Evolutionary conservation across 2,888 invertebrate genomes (phyloP).

Genomic region (Polymixis lichenea): DNA sequence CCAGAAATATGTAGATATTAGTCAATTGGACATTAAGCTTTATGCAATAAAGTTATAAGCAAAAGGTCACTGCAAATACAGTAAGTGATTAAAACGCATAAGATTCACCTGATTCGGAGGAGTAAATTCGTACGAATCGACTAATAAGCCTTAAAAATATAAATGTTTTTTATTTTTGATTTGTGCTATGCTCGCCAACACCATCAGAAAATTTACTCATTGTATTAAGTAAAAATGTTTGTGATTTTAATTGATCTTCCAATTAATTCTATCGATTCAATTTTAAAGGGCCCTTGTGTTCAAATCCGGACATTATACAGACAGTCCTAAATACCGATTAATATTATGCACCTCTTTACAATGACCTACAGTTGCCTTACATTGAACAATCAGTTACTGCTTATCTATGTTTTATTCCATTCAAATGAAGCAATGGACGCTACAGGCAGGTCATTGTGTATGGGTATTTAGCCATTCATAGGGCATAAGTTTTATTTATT

Average conservation of each 20-base stretch:
- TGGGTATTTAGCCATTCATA: slow-evolving; percentile 37
- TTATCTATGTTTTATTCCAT: background rate
- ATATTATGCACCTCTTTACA: slow-evolving; percentile 2
- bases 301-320: slow-evolving; percentile 1
- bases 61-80: too few species aligned
- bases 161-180: background rate
- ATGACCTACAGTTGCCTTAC: background rate
- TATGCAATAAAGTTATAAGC: too few species aligned
- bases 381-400: background rate
- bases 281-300: background rate
- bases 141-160: background rate
- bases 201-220: background rate
- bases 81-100: too few species aligned
- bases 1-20: too few species aligned
- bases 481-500: slow-evolving; percentile 79
- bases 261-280: background rate
- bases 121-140: too few species aligned
- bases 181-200: background rate
- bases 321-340: slow-evolving; percentile 17
- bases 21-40: too few species aligned
- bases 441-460: slow-evolving; percentile 18
- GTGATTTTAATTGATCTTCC: background rate
- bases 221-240: background rate
- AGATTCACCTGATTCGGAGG: too few species aligned
- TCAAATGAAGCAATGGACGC: background rate